phyloP scores from a whole-genome alignment of 2,888 invertebrate genomes.

The Eristalis tenax region DNA sequence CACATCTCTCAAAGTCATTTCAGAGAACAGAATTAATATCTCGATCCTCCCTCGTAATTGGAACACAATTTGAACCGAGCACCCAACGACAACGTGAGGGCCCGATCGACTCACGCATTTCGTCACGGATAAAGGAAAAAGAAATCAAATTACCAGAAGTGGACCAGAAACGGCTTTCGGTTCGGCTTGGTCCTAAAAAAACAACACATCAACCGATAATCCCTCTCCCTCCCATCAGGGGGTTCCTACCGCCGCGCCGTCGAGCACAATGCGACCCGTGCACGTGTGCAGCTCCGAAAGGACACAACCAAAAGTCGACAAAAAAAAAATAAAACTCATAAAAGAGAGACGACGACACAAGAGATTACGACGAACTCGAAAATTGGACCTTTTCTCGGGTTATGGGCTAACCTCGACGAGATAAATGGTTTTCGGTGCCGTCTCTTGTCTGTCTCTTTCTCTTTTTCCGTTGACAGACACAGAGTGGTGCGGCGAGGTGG shows the following conservation, averaged over 20 bases:
- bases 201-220: conserved; percentile 50
- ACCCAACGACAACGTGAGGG: conserved; percentile 4
- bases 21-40: conserved; percentile 25
- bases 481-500: neutral
- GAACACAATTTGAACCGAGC: conserved; percentile 48
- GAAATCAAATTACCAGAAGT: conserved; percentile 62
- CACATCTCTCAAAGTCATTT: neutral
- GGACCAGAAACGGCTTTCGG: conserved; percentile 23
- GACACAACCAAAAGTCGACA: conserved; percentile 37
- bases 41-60: conserved; percentile 50
- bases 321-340: conserved; percentile 10
- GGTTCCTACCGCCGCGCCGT: conserved; percentile 35
- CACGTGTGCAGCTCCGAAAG: conserved; percentile 64
- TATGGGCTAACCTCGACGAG: conserved; percentile 58
- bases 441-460: neutral
- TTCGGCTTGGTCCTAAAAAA: conserved; percentile 37
- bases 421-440: conserved; percentile 51
- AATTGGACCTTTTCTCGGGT: conserved; percentile 38
- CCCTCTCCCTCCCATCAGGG: conserved; percentile 53
- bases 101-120: conserved; percentile 49
- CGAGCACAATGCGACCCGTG: conserved; percentile 43
- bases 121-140: conserved; percentile 56
- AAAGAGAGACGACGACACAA: conserved; percentile 22
- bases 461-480: neutral
- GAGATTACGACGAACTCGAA: conserved; percentile 43